A percentile compares a stretch with the other conserved stretches of the same genome.
Conservation (phyloP, 2,113 vertebrate species). For the Calidris pugnax region DNA sequence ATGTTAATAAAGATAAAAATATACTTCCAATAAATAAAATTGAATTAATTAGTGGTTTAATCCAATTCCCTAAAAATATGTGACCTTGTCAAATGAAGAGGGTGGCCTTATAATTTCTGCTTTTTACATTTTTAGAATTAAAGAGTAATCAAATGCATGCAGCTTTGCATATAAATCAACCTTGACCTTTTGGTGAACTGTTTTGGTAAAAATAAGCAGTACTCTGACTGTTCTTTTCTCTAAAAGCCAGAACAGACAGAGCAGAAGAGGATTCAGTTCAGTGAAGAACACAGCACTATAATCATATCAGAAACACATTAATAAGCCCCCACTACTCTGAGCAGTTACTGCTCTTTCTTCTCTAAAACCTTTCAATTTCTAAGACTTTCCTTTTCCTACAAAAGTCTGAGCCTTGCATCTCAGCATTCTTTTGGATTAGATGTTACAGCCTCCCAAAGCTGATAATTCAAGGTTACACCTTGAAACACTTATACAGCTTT, state of each 20-base stretch:
- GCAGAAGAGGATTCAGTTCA: conserved; percentile 34
- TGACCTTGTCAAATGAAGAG: conserved; percentile 63
- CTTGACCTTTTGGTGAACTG: conserved; percentile 55
- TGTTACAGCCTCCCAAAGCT: conserved; percentile 25
- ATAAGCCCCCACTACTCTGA: conserved; percentile 12
- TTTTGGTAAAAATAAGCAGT: conserved; percentile 65
- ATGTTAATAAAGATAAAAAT: conserved; percentile 62
- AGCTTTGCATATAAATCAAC: conserved; percentile 64
- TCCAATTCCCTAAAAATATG: conserved; percentile 63
- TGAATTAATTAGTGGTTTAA: conserved; percentile 70
- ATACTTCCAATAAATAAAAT: conserved; percentile 63
- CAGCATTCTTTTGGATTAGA: conserved; percentile 30
- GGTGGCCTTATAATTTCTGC: conserved; percentile 58
- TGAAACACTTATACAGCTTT: conserved; percentile 19
- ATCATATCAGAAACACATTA: conserved; percentile 43
- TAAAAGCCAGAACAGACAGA: conserved; percentile 47
- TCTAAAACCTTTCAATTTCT: conserved; percentile 22
- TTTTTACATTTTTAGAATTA: conserved; percentile 61
- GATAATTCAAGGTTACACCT: conserved; percentile 60
- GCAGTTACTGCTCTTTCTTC: conserved; percentile 46
- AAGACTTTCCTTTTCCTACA: not conserved
- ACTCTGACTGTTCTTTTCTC: conserved; percentile 40
- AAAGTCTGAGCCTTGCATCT: conserved; percentile 1
- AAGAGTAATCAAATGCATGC: conserved; percentile 58
- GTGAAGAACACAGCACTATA: conserved; percentile 7